These are phyloP conservation scores for Melanerpes formicivorus DNA, from an alignment of 2,113 vertebrate genomes.

Conservation along the genomic window DNA sequence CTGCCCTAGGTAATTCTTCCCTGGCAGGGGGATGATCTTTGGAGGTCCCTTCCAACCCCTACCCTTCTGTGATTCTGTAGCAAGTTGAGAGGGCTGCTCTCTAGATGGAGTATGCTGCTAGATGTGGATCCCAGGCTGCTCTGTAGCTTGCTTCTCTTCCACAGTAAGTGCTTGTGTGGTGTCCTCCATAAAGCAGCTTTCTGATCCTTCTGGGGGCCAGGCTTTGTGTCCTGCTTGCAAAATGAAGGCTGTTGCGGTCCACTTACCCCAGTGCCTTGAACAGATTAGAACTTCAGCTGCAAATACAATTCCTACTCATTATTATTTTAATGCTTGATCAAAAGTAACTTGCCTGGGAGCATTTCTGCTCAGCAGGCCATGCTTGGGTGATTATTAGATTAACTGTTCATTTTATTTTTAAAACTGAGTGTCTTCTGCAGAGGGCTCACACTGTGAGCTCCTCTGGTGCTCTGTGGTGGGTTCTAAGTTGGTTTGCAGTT, in stretches of 20 bases:
- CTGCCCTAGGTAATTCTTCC: too few species aligned
- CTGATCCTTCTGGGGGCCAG: not conserved
- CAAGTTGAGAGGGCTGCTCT: not conserved
- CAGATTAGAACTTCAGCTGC: not conserved
- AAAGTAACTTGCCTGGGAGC: constrained; percentile 47
- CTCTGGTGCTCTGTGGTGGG: not conserved
- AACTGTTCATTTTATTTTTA: constrained; percentile 53
- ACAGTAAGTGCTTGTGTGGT: not conserved
- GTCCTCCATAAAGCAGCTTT: not conserved
- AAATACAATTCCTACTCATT: not conserved
- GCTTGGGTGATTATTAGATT: constrained; percentile 58
- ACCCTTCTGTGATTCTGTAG: not conserved
- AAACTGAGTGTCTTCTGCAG: constrained; percentile 12
- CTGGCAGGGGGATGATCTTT: too few species aligned
- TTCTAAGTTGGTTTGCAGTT: not conserved
- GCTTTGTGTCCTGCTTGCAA: not conserved
- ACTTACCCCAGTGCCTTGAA: not conserved
- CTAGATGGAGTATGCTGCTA: not conserved
- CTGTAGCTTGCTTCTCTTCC: not conserved
- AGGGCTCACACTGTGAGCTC: not conserved
- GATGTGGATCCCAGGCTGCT: not conserved
- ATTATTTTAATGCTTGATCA: constrained; percentile 61
- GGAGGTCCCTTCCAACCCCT: too few species aligned
- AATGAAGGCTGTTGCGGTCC: not conserved
- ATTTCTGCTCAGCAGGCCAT: constrained; percentile 1